Evolutionary conservation across 2,797 vertebrate genomes (phyloP), one percentile per base, ranked within the genome.

Genomic region (Orestias chungarensis): DNA sequence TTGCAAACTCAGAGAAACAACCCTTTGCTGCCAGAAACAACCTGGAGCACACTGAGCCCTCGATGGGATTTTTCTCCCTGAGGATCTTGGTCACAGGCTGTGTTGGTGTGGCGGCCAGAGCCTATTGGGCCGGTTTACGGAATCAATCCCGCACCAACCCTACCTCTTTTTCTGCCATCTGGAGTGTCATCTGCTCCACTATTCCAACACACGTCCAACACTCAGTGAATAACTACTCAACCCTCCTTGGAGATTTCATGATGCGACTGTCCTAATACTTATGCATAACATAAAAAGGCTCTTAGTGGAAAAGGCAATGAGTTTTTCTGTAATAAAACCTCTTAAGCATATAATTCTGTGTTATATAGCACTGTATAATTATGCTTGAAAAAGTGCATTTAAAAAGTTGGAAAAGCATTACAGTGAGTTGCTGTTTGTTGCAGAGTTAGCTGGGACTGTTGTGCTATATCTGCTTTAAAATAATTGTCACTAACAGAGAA

Each of bases 151-250:
- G 20, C 4, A 68, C 50, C 52, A 78, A 68, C 43, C 75, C 43
- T 47, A 69, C 73, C 79, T 46, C 65, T 79, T 61, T 80, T 71
- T 61, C 59, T 62, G 70, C 91, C 90, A 92, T 93, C 92, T 91
- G 91, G 80, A 84, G 73, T 66, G 76, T 88, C 84, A 92, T 85
- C 88, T 91, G 90, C 83, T 87, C 67, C 31, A 47, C 66, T 81
- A 79, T 82, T 74, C 61, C 57, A 71, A 81, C 77, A 68, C 55
- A 71, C 46, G 38, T 70, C 40, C 12, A 49, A 71, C 49, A 38
- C 20, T n/a, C 31, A 70, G 68, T 70, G 25, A 59, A 71, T 64
- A 70, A 73, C 78, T 76, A 76, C 44, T 66, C 35, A n/a, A 43
- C 40, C 25, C 29, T 64, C 46, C 38, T 20, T 6, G 0, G 40